Base-by-base conservation (phyloP, 2,797 vertebrate genomes). In the Oryzias sinensis region DNA sequence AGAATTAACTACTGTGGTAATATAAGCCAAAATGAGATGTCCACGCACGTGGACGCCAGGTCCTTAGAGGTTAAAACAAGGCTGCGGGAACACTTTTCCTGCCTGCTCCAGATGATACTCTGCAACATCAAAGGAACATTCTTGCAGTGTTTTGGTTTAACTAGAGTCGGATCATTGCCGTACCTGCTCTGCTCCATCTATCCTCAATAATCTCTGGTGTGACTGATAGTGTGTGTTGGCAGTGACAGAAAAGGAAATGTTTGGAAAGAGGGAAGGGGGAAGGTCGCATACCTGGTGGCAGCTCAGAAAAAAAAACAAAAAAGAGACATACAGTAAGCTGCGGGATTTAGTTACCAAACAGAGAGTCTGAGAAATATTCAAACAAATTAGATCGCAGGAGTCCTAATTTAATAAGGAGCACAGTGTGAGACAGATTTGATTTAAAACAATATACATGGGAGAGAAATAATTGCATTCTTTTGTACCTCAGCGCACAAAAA, bases 141-240 rank as follows among this genome's bases (percentile, higher is more conserved):
- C 45, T 60, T 56, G 59, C 49, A 53, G 56, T n/a, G 44, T 62
- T 78, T 74, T 55, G 59, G 61, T 68, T 79, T 33, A 60, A 48
- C n/a, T 48, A 61, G 66, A 53, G 55, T 25, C 66, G 65, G 69
- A 41, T 75, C 68, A 60, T 20, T 9, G 40, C 60, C 17, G 64
- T 15, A 49, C 51, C 65, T 14, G 89, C 91, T 85, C 83, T 87
- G 90, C 59, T 65, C 51, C 59, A 42, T 77, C 67, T 56, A 56
- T 77, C 73, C 66, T 78, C 68, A 70, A 43, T 74, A 75, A 82
- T 72, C 53, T 77, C 62, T 25, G 42, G 49, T 68, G 77, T 77
- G 81, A 77, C 74, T 67, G 80, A 81, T 84, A 78, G 87, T 83
- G 77, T 77, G 80, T 88, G 72, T 90, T 87, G 86, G 86, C 87